These are phyloP conservation scores for Leptopilina myrica DNA, from an alignment of 2,888 invertebrate genomes.

Conservation along the genomic window DNA sequence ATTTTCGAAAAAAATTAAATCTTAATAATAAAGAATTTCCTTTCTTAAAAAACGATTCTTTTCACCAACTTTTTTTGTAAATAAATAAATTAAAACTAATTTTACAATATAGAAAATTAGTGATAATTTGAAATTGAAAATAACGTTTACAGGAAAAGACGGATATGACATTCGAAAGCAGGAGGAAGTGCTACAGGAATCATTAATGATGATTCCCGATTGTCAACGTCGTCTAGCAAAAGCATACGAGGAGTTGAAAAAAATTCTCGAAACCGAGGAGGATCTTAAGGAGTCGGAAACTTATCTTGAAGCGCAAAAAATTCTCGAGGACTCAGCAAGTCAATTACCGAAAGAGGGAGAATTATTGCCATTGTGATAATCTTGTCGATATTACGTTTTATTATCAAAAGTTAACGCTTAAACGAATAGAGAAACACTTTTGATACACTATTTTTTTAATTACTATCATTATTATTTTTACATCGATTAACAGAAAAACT, in stretches of 20 bases:
- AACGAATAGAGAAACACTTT: background rate
- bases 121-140: conserved; percentile 25
- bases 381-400: background rate
- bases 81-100: too few species aligned
- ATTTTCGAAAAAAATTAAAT: too few species aligned
- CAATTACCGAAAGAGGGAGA: conserved; percentile 69
- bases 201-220: conserved; percentile 95
- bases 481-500: too few species aligned
- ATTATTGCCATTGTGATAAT: conserved; percentile 53
- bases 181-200: conserved; percentile 92
- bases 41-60: too few species aligned
- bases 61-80: too few species aligned
- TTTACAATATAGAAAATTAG: too few species aligned
- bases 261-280: conserved; percentile 84
- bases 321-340: conserved; percentile 79
- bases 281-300: conserved; percentile 87
- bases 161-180: conserved; percentile 89
- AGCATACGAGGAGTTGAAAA: conserved; percentile 87
- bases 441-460: background rate
- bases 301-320: conserved; percentile 83
- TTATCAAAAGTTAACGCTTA: background rate
- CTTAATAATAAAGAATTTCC: too few species aligned
- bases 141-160: conserved; percentile 81
- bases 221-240: conserved; percentile 87
- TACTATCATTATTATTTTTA: background rate